Conservation (phyloP, 2,888 invertebrate genomes). For the Atethmia centrago region DNA sequence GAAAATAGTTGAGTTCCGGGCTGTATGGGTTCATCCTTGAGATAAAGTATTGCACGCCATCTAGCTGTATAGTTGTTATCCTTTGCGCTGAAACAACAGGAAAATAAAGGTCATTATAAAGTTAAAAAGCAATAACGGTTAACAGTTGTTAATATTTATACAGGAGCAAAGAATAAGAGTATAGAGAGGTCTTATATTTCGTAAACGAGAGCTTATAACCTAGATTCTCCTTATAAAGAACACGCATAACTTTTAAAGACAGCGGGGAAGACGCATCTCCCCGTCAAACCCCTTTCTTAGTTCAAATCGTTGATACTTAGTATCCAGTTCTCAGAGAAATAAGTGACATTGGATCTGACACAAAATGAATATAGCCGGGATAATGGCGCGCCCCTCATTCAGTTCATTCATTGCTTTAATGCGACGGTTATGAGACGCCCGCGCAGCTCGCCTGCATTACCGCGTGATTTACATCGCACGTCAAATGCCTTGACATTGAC, state of each 20-base stretch:
- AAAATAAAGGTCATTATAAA: slow-evolving; percentile 47
- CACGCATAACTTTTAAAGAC: slow-evolving; percentile 4
- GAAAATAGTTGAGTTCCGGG: slow-evolving; percentile 95
- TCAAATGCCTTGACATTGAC: slow-evolving; percentile 58
- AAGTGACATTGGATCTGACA: slow-evolving; percentile 73
- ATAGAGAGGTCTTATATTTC: slow-evolving; percentile 3
- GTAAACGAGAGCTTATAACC: neutral
- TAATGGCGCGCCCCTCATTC: slow-evolving; percentile 67
- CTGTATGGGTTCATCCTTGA: slow-evolving; percentile 97
- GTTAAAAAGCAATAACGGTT: slow-evolving; percentile 19
- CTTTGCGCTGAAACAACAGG: slow-evolving; percentile 93
- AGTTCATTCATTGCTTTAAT: slow-evolving; percentile 73
- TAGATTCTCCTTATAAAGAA: neutral
- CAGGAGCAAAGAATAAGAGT: neutral
- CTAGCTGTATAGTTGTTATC: slow-evolving; percentile 96
- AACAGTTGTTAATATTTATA: neutral
- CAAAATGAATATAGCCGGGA: slow-evolving; percentile 78
- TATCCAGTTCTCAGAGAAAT: slow-evolving; percentile 57
- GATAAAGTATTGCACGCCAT: slow-evolving; percentile 96
- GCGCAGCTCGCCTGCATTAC: slow-evolving; percentile 60
- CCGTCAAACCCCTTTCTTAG: slow-evolving; percentile 19
- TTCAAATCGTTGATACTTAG: slow-evolving; percentile 37
- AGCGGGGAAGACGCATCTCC: neutral
- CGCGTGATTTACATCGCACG: slow-evolving; percentile 61
- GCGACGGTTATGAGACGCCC: slow-evolving; percentile 71